phyloP scores from a whole-genome alignment of 37 sponge, comb jelly and placozoan species.

The Theonella swinhoei region DNA sequence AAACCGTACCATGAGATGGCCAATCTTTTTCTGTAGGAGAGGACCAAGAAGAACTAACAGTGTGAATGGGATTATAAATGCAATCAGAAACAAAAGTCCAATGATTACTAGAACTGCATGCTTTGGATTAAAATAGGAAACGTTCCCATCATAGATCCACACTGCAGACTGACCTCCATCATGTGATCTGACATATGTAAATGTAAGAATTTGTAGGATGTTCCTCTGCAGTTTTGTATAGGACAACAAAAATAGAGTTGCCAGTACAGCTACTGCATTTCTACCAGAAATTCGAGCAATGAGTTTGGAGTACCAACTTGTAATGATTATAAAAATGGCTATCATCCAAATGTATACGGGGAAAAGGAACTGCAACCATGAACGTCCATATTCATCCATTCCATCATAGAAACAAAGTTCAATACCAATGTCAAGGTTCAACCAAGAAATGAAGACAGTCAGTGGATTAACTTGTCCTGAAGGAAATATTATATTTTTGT shows the following conservation, averaged over 20 bases:
- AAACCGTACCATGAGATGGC: too few species aligned
- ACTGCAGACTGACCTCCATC: not conserved
- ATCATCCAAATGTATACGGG: constrained; percentile 34
- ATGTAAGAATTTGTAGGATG: not conserved
- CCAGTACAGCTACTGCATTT: constrained; percentile 37
- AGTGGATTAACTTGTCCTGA: not conserved
- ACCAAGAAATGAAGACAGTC: constrained; percentile 21
- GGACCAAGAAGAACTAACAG: not conserved
- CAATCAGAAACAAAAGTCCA: not conserved
- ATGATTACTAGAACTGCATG: constrained; percentile 10
- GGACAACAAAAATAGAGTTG: constrained; percentile 40
- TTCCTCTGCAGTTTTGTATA: constrained; percentile 27
- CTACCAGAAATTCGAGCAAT: constrained; percentile 20
- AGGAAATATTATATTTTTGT: constrained; percentile 3
- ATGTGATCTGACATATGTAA: not conserved
- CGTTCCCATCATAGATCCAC: constrained; percentile 32
- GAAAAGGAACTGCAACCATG: constrained; percentile 39
- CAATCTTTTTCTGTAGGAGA: too few species aligned
- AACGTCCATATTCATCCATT: constrained; percentile 7
- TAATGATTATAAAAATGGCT: constrained; percentile 11
- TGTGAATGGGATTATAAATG: constrained; percentile 1
- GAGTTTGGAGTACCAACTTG: not conserved
- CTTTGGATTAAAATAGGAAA: not conserved
- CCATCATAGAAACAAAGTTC: constrained; percentile 30
- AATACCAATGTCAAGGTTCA: constrained; percentile 25